Percentiles rank a stretch among this genome's conserved stretches.
Conservation (phyloP, 53 echinoderm and acorn worm species). For the Actinopyga echinites region DNA sequence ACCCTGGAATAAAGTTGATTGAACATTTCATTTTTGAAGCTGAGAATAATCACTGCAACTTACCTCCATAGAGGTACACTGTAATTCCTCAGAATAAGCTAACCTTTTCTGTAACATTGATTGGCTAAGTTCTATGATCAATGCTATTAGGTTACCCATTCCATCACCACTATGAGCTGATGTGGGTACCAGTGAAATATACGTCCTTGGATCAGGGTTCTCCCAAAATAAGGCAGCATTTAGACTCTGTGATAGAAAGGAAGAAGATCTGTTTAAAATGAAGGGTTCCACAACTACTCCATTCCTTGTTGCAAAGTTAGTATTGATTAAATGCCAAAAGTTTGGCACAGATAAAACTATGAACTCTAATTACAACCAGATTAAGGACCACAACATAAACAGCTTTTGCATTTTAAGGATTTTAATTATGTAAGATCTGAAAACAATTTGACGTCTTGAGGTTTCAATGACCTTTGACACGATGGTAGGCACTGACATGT, state of each 20-base stretch:
- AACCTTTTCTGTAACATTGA: conserved; percentile 89
- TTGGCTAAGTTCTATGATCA: conserved; percentile 91
- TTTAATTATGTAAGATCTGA: too few relatives aligned
- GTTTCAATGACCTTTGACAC: too few relatives aligned
- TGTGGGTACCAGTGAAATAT: conserved; percentile 93
- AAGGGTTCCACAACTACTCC: too few relatives aligned
- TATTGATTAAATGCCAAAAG: background rate
- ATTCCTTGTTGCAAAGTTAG: background rate
- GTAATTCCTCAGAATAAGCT: conserved; percentile 79
- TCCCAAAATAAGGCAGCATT: conserved; percentile 96
- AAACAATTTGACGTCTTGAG: too few relatives aligned
- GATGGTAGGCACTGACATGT: too few relatives aligned
- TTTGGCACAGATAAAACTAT: too few relatives aligned
- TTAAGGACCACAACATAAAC: too few relatives aligned
- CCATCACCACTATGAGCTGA: conserved; percentile 97
- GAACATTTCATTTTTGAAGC: too few relatives aligned
- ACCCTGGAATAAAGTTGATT: too few relatives aligned
- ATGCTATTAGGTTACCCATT: conserved; percentile 93
- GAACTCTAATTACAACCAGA: too few relatives aligned
- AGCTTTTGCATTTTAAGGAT: too few relatives aligned
- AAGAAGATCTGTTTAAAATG: background rate
- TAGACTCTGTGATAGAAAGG: conserved; percentile 61
- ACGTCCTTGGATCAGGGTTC: conserved; percentile 86
- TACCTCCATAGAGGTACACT: conserved; percentile 96
- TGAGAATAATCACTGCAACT: background rate